These are phyloP conservation scores for Lophius piscatorius DNA, from an alignment of 2,113 vertebrate species.

Conservation along the genomic window DNA sequence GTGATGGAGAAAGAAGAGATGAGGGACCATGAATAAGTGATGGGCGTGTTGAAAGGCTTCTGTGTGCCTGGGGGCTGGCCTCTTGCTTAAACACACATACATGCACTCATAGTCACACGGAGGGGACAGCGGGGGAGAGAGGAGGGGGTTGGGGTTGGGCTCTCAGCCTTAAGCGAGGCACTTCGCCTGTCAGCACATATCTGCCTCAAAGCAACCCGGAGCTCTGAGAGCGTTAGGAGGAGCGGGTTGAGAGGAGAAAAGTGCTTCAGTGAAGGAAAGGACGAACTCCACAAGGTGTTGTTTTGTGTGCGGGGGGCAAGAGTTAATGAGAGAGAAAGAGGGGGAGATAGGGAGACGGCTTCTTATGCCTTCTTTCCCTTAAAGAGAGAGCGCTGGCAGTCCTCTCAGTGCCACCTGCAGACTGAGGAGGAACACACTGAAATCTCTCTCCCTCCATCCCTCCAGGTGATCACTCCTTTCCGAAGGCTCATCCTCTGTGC, in stretches of 20 bases:
- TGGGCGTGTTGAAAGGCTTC: constrained; percentile 61
- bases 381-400: constrained; percentile 14
- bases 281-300: constrained; percentile 42
- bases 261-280: too few species aligned
- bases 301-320: constrained; percentile 29
- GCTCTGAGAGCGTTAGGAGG: too few species aligned
- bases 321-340: constrained; percentile 48
- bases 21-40: constrained; percentile 73
- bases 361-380: constrained; percentile 58
- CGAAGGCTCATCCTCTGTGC: constrained; percentile 91
- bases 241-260: too few species aligned
- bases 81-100: constrained; percentile 48
- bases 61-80: constrained; percentile 47
- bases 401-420: constrained; percentile 57
- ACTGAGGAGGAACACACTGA: constrained; percentile 40
- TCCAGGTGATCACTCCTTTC: constrained; percentile 94
- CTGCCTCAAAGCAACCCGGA: constrained; percentile 72
- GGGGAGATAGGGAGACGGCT: constrained; percentile 42
- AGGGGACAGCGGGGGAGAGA: constrained; percentile 12
- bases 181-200: constrained; percentile 73
- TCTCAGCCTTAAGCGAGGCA: constrained; percentile 68
- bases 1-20: constrained; percentile 32
- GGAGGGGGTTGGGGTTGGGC: too few species aligned
- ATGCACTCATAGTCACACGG: constrained; percentile 8
- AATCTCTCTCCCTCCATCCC: too few species aligned